Evolutionary conservation across 1,140 invertebrate species (phyloP), one percentile per base, ranked within the genome.

Genomic region (Armadillidium nasatum): DNA sequence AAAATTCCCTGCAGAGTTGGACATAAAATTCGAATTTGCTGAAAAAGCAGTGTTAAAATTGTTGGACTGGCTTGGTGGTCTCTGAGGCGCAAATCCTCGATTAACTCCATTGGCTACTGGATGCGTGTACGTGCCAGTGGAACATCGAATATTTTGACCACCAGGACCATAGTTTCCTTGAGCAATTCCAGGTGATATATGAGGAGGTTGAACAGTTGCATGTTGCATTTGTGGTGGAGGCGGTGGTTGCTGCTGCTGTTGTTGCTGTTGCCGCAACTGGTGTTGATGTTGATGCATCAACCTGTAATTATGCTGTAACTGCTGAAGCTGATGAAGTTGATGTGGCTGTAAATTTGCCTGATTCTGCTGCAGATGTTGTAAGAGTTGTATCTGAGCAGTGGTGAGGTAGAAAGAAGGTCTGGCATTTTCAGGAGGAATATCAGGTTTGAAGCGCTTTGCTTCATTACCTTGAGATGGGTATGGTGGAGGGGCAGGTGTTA

Each of bases 341-440:
- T 91, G 89, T 7, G 88, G 86, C 76, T 88, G 89, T 15, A 94
- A 86, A 81, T 87, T 91, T 13, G 88, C 88, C 68, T 83, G 80
- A 68, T 83, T 92, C 83, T 93, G 89, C 85, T 95, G 93, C 46
- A 95, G 86, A 82, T 90, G 89, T 81, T 95, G 91, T 33, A 96
- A 84, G 82, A 93, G 90, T 83, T 96, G 93, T 67, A 95, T 83
- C 83, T 97, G 94, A 81, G 95, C 93, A 7, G 89, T 88, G 10
- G 88, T 89, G 54, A 95, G 86, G 81, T 89, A 90, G 82, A 88
- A 89, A 43, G 87, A 84, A 43, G 85, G 84, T 44, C 83, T 46
- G 84, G 86, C 43, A 73, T 81, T 78, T 19, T 81, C 76, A 21
- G 70, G 77, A 22, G 74, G 50, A 10, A 76, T 44, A 71, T 82